A percentile compares a stretch with the other conserved stretches of the same genome.
phyloP scores from a whole-genome alignment of 2,888 invertebrate genomes.

The Sclerodermus sp. region DNA sequence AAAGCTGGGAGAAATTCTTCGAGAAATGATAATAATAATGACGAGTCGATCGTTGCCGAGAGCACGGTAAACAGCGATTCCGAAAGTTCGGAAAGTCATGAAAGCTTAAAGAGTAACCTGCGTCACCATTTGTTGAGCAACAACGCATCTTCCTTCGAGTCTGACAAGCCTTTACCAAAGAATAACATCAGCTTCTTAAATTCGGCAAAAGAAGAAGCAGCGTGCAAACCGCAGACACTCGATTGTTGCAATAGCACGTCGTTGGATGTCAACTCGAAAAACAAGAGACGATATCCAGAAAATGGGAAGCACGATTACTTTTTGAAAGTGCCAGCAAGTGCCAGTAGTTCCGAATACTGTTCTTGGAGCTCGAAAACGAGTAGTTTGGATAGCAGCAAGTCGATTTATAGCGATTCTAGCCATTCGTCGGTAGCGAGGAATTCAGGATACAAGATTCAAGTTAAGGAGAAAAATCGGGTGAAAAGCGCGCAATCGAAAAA shows the following conservation, averaged over 20 bases:
- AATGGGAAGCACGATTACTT: too few species aligned
- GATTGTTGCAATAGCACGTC: too few species aligned
- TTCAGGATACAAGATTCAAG: constrained; percentile 28
- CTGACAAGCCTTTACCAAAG: constrained; percentile 7
- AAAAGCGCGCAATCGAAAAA: constrained; percentile 53
- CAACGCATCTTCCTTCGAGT: constrained; percentile 11
- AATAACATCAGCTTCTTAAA: too few species aligned
- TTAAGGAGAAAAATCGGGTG: constrained; percentile 38
- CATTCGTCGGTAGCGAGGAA: constrained; percentile 36
- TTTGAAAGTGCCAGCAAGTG: not conserved
- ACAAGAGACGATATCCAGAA: too few species aligned
- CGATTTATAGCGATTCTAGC: constrained; percentile 44
- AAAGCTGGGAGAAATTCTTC: constrained; percentile 29
- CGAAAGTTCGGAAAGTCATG: constrained; percentile 47
- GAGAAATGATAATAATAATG: constrained; percentile 8
- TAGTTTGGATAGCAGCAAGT: constrained; percentile 49
- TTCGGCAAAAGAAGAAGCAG: too few species aligned
- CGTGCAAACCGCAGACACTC: too few species aligned
- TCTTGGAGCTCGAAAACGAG: constrained; percentile 39
- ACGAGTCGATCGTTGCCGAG: constrained; percentile 14
- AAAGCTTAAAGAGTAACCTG: constrained; percentile 41
- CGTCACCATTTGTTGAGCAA: constrained; percentile 35
- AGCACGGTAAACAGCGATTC: constrained; percentile 40
- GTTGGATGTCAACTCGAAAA: too few species aligned
- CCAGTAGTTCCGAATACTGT: constrained; percentile 24